Conservation (phyloP, 1,140 invertebrate genomes). For the Potamilus streckersoni region DNA sequence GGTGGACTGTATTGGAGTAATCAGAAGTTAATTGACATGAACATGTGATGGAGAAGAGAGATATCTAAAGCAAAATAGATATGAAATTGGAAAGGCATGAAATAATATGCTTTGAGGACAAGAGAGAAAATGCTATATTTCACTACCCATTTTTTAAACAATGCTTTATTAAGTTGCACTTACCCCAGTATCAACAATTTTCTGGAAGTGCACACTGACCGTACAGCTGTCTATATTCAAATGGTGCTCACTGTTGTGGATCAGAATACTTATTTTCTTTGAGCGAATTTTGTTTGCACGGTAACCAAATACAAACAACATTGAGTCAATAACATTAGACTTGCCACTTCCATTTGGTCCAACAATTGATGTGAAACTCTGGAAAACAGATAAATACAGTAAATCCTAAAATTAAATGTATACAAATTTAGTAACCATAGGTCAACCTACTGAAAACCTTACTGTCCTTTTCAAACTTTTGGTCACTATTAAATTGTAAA, state of each 20-base stretch:
- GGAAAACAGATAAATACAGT: constrained; percentile 57
- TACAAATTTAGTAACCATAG: neutral
- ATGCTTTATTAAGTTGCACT: constrained; percentile 10
- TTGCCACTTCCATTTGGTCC: constrained; percentile 99
- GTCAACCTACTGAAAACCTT: neutral
- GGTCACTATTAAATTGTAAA: neutral
- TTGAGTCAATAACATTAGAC: constrained; percentile 99
- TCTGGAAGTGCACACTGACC: constrained; percentile 92
- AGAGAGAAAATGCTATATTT: too few species aligned
- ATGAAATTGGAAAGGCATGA: too few species aligned
- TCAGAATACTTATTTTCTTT: constrained; percentile 93
- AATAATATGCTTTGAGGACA: too few species aligned
- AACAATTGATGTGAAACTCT: constrained; percentile 96
- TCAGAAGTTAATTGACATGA: too few species aligned
- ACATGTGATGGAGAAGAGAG: too few species aligned
- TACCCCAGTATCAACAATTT: constrained; percentile 81
- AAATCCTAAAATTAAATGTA: neutral
- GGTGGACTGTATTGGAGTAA: too few species aligned
- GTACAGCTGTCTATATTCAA: constrained; percentile 83
- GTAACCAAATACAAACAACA: constrained; percentile 99
- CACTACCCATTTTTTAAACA: too few species aligned
- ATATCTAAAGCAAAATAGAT: too few species aligned
- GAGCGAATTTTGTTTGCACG: constrained; percentile 94
- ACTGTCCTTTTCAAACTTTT: neutral
- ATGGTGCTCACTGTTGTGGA: constrained; percentile 93